Base-by-base conservation (phyloP, 1,140 invertebrate genomes). In the Drosophila melanogaster region DNA sequence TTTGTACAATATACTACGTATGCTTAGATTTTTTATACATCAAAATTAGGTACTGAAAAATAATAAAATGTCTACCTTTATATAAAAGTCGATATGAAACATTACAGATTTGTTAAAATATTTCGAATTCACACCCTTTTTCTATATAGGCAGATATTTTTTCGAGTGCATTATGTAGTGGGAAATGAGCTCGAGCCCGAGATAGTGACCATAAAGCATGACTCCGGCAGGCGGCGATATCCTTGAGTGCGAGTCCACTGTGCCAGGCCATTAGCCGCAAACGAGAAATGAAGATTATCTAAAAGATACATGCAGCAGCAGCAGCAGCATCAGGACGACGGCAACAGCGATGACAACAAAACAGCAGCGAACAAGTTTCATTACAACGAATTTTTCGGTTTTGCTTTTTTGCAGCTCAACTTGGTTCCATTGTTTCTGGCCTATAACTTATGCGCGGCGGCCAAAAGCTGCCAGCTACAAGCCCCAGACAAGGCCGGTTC, bases 211-310 rank as follows among this genome's bases (percentile, higher is more conserved):
- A 80, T 77, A 77, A 77, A 77, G 65, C 75, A 77, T 77, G 74
- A 69, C 74, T 70, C 58, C 73, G 73, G 55, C 74, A 77, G 73
- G 49, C 73, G 69, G 81, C 79, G 83, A 89, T 89, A 89, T 89
- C 84, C 84, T 89, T 89, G 84, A 89, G 83, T 87, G 83, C 83
- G 75, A 72, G 74, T 76, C 56, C 79, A 81, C 60, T 78, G 54
- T 89, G 84, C 84, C 84, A 89, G 84, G 85, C 84, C 84, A 89
- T 89, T 89, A 89, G 84, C 84, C 77, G 85, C 84, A 89, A 89
- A 89, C 84, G 84, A 89, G 84, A 89, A 89, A 89, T 89, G 84
- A 89, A 89, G 84, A 89, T 89, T 89, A 89, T 89, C 84, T 90
- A 80, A 89, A 89, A 89, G 84, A 89, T 89, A 89, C 84, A 87